Evolutionary conservation across 2,113 vertebrate species (phyloP), one percentile per base, ranked within the genome.

Genomic region (Candoia aspera): DNA sequence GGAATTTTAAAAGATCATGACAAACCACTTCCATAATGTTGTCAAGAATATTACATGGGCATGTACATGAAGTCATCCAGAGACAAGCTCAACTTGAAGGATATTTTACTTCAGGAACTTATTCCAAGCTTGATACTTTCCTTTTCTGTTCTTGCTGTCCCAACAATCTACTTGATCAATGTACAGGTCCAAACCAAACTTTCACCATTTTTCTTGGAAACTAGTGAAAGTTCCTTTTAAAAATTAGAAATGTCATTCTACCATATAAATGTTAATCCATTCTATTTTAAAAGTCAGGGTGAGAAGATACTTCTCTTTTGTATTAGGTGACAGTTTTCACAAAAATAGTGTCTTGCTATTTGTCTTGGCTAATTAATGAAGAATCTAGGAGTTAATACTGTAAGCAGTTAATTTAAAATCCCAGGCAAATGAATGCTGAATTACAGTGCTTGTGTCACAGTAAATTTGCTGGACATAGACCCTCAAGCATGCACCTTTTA

Each of bases 311-410:
- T 88, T 88, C 55, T 88, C 58, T 88, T 60, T 88, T 92, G 21
- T 73, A 57, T 29, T 87, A 92, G 53, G 85, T 64, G 19, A 62
- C 8, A 88, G 60, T 93, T 94, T 93, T 91, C 89, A 93, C 92
- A 92, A 91, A 46, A 53, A 89, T 55, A 85, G 33, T 33, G 49
- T 68, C 73, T 88, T 84, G 59, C 24, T 68, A 21, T 85, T 93
- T 93, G 58, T 64, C 49, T 49, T 85, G 53, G 49, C 57, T 91
- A 91, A 88, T 93, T 85, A 93, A 93, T 91, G 86, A 84, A 68
- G 53, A 54, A 64, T 19, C 68, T 64, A 64, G 54, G 57, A 93
- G 24, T 88, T 84, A 85, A 88, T 37, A n/a, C n/a, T n/a, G n/a
- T n/a, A n/a, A 53, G 26, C 58, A 21, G 24, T 88, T 58, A 11